These are phyloP conservation scores for Noctua fimbriata DNA, from an alignment of 2,888 invertebrate genomes.

Conservation along the genomic window DNA sequence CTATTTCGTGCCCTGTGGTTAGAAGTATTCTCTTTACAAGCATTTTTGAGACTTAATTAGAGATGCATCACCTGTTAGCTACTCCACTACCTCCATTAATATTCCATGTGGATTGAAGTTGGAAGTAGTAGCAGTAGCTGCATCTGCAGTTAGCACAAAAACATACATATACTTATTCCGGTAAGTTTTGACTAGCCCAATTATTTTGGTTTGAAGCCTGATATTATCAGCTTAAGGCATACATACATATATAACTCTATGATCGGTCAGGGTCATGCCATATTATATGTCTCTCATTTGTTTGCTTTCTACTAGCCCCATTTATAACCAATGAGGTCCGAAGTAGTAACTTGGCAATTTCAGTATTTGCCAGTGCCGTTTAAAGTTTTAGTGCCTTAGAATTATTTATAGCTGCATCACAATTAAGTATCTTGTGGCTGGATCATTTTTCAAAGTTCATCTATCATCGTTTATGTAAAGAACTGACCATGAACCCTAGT, in stretches of 20 bases:
- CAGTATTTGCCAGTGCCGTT: neutral
- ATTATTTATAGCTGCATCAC: neutral
- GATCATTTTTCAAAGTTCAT: neutral
- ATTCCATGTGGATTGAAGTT: neutral
- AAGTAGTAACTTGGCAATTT: neutral
- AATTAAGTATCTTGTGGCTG: neutral
- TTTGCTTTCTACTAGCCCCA: neutral
- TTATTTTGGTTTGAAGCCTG: neutral
- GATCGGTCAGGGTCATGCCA: neutral
- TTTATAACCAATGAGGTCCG: neutral
- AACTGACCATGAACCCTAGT: constrained; percentile 16
- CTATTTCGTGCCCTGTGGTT: neutral
- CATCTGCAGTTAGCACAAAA: neutral
- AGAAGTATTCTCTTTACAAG: neutral
- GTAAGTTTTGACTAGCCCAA: neutral
- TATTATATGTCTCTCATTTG: neutral
- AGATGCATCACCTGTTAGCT: neutral
- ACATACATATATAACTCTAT: neutral
- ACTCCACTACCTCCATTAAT: neutral
- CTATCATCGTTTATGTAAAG: neutral
- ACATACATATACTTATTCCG: neutral
- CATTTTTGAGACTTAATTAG: neutral
- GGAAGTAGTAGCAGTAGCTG: neutral
- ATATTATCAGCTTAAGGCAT: neutral
- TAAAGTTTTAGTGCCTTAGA: neutral